Conservation (phyloP, 2,113 vertebrate genomes). For the Brevimyrus niger region DNA sequence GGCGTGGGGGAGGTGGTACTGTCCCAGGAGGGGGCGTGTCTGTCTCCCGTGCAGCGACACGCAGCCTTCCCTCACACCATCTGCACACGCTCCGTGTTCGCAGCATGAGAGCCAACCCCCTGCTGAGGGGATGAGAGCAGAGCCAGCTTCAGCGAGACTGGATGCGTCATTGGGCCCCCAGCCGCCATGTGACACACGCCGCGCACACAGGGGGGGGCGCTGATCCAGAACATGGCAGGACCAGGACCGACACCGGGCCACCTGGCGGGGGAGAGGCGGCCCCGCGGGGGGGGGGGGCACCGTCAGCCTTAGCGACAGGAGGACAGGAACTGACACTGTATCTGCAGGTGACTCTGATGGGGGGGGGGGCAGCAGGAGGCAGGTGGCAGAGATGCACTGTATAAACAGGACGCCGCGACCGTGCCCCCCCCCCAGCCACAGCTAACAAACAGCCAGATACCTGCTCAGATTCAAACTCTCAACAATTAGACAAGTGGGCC, state of each 20-base stretch:
- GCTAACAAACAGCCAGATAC: neutral
- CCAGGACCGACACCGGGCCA: neutral
- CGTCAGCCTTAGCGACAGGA: neutral
- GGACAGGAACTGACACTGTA: neutral
- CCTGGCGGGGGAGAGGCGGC: neutral
- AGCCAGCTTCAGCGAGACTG: constrained; percentile 10
- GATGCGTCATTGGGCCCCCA: neutral
- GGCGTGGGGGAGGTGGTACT: neutral
- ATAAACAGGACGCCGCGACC: neutral
- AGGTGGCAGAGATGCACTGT: neutral
- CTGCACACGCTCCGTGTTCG: constrained; percentile 34
- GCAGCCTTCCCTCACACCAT: constrained; percentile 26
- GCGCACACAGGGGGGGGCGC: neutral
- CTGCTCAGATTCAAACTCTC: neutral
- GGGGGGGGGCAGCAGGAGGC: neutral
- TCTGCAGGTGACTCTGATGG: neutral
- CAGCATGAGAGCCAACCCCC: constrained; percentile 35
- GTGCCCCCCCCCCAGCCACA: neutral
- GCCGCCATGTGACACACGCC: neutral
- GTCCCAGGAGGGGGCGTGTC: constrained; percentile 2
- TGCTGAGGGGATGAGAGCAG: constrained; percentile 43
- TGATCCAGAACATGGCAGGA: neutral
- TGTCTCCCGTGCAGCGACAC: neutral
- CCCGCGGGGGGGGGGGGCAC: neutral
- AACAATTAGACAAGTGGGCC: neutral